These are phyloP conservation scores for Poicephalus gulielmi DNA, from an alignment of 2,113 vertebrate species.

Conservation along the genomic window DNA sequence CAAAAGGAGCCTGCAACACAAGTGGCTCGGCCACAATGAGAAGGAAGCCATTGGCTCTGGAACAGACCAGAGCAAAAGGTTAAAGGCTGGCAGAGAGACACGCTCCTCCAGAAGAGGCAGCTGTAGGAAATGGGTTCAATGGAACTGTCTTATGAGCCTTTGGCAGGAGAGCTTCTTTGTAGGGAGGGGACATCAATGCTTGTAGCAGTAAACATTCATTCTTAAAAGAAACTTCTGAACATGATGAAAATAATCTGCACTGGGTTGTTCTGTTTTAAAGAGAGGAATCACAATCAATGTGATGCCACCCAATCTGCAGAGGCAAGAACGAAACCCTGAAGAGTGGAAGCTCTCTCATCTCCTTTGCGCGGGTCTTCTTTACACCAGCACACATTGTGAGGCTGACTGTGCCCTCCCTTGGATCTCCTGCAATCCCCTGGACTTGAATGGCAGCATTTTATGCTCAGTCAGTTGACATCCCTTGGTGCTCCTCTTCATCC, in stretches of 20 bases:
- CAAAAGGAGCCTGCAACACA: neutral
- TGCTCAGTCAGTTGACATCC: neutral
- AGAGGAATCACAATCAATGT: accelerated
- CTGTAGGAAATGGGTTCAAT: neutral
- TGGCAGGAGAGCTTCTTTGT: neutral
- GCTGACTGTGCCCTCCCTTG: neutral
- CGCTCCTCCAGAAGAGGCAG: neutral
- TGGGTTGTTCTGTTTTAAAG: neutral
- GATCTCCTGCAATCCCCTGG: neutral
- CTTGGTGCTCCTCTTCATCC: neutral
- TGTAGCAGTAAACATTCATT: neutral
- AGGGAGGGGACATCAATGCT: neutral
- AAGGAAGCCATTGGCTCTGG: neutral
- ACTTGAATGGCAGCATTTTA: neutral
- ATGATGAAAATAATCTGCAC: neutral
- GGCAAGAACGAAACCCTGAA: neutral
- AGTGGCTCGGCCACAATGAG: neutral
- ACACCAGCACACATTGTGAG: neutral
- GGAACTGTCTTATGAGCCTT: neutral
- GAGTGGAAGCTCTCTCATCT: neutral
- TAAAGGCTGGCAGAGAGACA: neutral
- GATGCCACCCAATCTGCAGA: neutral
- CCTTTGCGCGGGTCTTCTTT: neutral
- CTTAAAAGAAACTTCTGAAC: neutral
- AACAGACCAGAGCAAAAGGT: neutral